These are phyloP conservation scores for Proterorhinus semilunaris DNA, from an alignment of 2,113 vertebrate genomes.

Conservation along the genomic window DNA sequence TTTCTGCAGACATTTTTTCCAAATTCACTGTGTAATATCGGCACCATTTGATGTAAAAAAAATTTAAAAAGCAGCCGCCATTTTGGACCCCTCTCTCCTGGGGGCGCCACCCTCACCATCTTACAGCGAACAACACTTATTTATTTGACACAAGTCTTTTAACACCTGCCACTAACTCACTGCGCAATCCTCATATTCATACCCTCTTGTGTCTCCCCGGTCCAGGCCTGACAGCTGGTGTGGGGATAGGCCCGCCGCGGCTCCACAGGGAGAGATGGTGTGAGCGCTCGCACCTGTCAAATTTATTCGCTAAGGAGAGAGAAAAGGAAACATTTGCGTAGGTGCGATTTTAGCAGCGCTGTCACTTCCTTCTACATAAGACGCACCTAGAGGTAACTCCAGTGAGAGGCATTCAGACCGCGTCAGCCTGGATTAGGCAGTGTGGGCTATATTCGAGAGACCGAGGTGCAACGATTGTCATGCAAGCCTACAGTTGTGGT, in stretches of 20 bases:
- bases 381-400: background rate
- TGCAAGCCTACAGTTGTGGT: background rate
- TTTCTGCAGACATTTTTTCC: too few species aligned
- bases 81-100: background rate
- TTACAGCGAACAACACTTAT: background rate
- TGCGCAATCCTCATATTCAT: slow-evolving; percentile 58
- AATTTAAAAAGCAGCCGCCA: too few species aligned
- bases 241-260: slow-evolving; percentile 49
- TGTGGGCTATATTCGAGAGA: background rate
- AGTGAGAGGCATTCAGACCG: background rate
- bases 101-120: background rate
- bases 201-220: slow-evolving; percentile 1
- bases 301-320: slow-evolving; percentile 8
- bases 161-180: slow-evolving; percentile 1
- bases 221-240: slow-evolving; percentile 55
- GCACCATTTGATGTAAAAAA: background rate
- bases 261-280: slow-evolving; percentile 53
- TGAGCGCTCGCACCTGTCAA: slow-evolving; percentile 59
- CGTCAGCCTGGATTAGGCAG: background rate
- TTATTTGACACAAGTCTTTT: background rate
- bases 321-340: slow-evolving; percentile 14
- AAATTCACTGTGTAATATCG: background rate
- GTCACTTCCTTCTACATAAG: slow-evolving; percentile 14
- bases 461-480: background rate
- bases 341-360: slow-evolving; percentile 52